Conservation (phyloP, 2,113 vertebrate genomes). For the Morone saxatilis region DNA sequence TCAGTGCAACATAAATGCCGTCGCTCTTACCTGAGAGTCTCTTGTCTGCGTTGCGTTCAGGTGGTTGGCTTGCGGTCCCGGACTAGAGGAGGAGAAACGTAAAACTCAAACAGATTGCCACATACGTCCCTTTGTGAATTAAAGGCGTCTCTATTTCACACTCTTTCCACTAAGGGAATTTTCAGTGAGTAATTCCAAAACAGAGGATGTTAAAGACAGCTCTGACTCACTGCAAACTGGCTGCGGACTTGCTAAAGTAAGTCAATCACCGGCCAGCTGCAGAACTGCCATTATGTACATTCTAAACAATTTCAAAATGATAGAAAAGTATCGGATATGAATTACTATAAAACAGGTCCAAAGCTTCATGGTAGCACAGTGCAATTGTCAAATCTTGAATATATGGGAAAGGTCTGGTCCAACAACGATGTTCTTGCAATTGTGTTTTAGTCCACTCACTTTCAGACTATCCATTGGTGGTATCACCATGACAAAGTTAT, state of each 20-base stretch:
- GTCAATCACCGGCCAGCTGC: slow-evolving; percentile 10
- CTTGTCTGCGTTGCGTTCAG: slow-evolving; percentile 56
- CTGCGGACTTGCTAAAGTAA: slow-evolving; percentile 30
- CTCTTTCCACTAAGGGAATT: slow-evolving; percentile 70
- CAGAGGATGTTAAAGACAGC: slow-evolving; percentile 35
- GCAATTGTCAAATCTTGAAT: slow-evolving; percentile 1
- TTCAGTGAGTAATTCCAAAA: slow-evolving; percentile 68
- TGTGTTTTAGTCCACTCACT: slow-evolving; percentile 77
- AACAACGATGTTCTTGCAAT: slow-evolving; percentile 14
- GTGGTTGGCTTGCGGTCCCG: slow-evolving; percentile 65
- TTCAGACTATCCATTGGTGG: slow-evolving; percentile 72
- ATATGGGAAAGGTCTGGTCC: slow-evolving; percentile 6
- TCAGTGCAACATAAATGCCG: neutral
- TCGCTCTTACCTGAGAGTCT: slow-evolving; percentile 76
- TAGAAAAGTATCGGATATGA: neutral
- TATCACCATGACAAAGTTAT: slow-evolving; percentile 90
- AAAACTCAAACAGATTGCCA: slow-evolving; percentile 49
- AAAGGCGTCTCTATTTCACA: slow-evolving; percentile 28
- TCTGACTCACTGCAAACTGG: slow-evolving; percentile 64
- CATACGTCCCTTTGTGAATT: slow-evolving; percentile 15
- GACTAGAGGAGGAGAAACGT: slow-evolving; percentile 63
- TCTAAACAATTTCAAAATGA: slow-evolving; percentile 10
- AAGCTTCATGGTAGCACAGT: slow-evolving; percentile 29
- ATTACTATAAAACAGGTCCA: slow-evolving; percentile 36
- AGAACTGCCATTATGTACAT: neutral